Percentiles rank a stretch among this genome's conserved stretches.
Evolutionary conservation across 2,113 vertebrate species (phyloP).

Genomic region (Hippopotamus amphibius): DNA sequence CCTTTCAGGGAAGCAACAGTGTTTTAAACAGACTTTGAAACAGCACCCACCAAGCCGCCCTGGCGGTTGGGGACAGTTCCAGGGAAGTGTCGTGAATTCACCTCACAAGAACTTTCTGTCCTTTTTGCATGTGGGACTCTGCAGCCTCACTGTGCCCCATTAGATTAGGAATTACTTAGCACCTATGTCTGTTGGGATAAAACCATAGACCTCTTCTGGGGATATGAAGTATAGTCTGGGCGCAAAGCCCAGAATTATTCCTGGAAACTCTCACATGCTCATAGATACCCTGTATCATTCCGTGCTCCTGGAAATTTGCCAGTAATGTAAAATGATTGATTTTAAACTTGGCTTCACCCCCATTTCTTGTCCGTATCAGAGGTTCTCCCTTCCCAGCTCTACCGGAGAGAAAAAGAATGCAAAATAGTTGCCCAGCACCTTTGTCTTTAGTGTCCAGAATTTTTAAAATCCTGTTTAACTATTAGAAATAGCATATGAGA

Average conservation of each 20-base stretch:
- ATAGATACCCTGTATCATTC: neutral
- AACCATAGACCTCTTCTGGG: neutral
- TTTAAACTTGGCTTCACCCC: constrained; percentile 26
- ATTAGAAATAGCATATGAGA: neutral
- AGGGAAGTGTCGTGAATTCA: neutral
- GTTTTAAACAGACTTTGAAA: neutral
- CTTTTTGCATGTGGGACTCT: neutral
- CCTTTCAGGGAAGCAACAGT: neutral
- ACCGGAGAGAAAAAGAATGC: constrained; percentile 18
- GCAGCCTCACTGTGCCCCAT: neutral
- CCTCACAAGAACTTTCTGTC: neutral
- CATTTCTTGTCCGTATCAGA: neutral
- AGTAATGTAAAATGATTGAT: neutral
- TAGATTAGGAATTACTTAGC: neutral
- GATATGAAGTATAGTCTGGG: neutral
- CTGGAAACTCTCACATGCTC: neutral
- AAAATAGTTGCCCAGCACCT: neutral
- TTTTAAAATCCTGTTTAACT: neutral
- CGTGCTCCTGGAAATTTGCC: neutral
- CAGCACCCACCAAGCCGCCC: neutral
- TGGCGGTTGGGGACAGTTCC: rapidly evolving
- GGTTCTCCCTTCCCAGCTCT: neutral
- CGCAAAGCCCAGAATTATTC: neutral
- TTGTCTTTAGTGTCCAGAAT: neutral
- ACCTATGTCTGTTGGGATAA: neutral